Evolutionary conservation across 2,888 invertebrate genomes (phyloP), one percentile per base, ranked within the genome.

Genomic region (Brenthis hecate): DNA sequence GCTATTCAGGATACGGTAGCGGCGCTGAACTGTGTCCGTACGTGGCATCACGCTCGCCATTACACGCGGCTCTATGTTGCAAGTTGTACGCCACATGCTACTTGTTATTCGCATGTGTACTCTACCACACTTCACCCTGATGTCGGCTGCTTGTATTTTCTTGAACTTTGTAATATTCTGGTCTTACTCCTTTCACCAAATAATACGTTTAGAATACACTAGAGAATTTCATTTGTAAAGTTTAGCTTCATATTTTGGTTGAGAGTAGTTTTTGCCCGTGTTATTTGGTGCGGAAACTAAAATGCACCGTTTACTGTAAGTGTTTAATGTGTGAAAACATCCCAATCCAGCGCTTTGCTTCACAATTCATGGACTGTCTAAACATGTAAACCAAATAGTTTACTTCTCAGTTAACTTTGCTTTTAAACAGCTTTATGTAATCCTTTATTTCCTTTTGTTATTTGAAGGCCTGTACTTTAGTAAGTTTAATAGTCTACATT

Each of bases 121-220:
- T 66, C 70, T 73, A 72, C 75, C 88, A 88, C 88, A 90, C 88
- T 86, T 89, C 85, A 88, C 84, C 85, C 80, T 70, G 78, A 81
- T 81, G 80, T 86, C 88, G 85, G 84, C 85, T 89, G 88, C 78
- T 82, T 58, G 50, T 48, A 51, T 43, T 60, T 60, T 70, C 70
- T 70, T 70, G 56, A 70, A 67, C 60, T 64, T 67, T 81, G 80
- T 79, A 43, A 36, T 53, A 62, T 62, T 51, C 32, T 16, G 48
- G 19, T 28, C 53, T 53, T 36, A 51, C 36, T 62, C 53, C 51
- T 51, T 62, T 62, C 53, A 43, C 51, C 32, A 19, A 62, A 53
- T 62, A 36, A 60, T 60, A 60, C 48, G 60, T 60, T 60, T 50
- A 50, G 60, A 50, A 60, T 50, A 60, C 60, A 60, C 28, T 60